phyloP scores from a whole-genome alignment of 1,140 invertebrate genomes.

The Ceratoteleas bidentatus region DNA sequence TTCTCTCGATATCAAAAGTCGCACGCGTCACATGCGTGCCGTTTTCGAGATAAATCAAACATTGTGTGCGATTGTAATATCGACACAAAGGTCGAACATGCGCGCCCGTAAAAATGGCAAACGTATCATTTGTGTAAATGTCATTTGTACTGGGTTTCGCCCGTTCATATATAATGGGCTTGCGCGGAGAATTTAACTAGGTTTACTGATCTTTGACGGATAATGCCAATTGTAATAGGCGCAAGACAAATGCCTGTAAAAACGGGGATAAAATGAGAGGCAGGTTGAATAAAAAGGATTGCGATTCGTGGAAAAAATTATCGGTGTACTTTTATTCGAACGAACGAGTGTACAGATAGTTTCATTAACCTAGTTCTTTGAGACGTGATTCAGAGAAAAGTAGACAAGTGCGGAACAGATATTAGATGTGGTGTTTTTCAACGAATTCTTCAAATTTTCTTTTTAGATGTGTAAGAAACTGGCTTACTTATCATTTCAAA shows the following conservation, averaged over 20 bases:
- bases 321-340: too few species aligned
- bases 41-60: conserved; percentile 47
- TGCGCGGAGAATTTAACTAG: conserved; percentile 28
- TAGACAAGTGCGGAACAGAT: too few species aligned
- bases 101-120: conserved; percentile 26
- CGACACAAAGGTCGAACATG: conserved; percentile 41
- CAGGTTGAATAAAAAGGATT: too few species aligned
- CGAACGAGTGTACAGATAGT: too few species aligned
- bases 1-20: conserved; percentile 16
- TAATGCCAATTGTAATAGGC: conserved; percentile 11
- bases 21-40: neutral
- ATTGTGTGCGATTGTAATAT: conserved; percentile 25
- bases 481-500: too few species aligned
- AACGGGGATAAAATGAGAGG: neutral
- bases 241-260: neutral
- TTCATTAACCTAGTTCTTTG: too few species aligned
- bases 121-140: conserved; percentile 46
- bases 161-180: conserved; percentile 29
- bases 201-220: conserved; percentile 23
- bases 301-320: too few species aligned
- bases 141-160: conserved; percentile 31
- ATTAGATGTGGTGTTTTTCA: too few species aligned
- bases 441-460: too few species aligned
- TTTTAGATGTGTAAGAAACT: too few species aligned
- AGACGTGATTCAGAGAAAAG: too few species aligned